Percentiles rank a stretch among this genome's conserved stretches.
Evolutionary conservation across 2,113 vertebrate species (phyloP).

Genomic region (Sinocyclocheilus anophthalmus): DNA sequence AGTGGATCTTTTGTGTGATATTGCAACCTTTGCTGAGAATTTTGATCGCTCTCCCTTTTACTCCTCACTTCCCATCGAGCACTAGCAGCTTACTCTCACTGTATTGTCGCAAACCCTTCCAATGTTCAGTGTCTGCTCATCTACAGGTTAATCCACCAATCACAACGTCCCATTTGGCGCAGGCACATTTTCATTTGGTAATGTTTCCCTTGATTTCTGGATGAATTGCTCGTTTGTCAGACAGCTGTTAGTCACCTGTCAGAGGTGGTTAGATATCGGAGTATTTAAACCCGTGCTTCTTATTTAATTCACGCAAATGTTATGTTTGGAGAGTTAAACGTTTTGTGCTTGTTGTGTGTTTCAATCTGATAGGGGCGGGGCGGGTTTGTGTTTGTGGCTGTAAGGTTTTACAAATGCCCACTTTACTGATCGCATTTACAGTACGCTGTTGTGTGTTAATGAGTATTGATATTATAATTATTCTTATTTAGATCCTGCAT

Average conservation of each 20-base stretch:
- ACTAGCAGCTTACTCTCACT: constrained; percentile 36
- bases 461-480: constrained; percentile 65
- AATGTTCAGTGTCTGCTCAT: constrained; percentile 1
- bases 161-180: neutral
- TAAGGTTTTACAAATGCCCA: constrained; percentile 29
- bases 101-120: constrained; percentile 9
- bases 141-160: constrained; percentile 12
- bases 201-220: constrained; percentile 60
- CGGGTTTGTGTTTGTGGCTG: constrained; percentile 47
- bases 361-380: constrained; percentile 53
- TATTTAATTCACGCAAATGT: constrained; percentile 73
- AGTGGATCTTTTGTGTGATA: constrained; percentile 45
- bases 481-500: constrained; percentile 61
- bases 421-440: constrained; percentile 61
- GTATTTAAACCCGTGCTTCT: constrained; percentile 63
- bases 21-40: constrained; percentile 44
- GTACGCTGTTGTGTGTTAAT: constrained; percentile 68
- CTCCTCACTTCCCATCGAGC: constrained; percentile 24
- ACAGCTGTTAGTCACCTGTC: constrained; percentile 54
- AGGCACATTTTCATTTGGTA: constrained; percentile 61
- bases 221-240: constrained; percentile 66
- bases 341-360: constrained; percentile 60
- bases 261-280: constrained; percentile 34
- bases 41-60: constrained; percentile 32
- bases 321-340: constrained; percentile 53